Base-by-base conservation (phyloP, 1,140 invertebrate species). In the Alviniconcha marisindica region DNA sequence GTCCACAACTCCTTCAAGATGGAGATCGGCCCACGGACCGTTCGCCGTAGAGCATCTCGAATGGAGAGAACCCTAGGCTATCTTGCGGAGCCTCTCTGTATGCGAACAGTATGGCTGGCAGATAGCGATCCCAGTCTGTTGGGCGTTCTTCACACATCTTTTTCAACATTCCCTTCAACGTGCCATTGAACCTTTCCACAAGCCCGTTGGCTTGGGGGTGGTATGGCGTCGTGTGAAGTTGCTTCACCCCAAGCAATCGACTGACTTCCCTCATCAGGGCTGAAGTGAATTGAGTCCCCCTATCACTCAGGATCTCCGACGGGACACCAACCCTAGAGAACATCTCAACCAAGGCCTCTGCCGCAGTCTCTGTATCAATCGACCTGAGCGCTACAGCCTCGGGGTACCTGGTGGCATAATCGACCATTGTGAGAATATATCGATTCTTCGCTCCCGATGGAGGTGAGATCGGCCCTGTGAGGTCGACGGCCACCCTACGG, bases 311-410 rank as follows among this genome's bases (percentile, higher is more conserved):
- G 15, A 85, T 77, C 63, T 88, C 89, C 66, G 88, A 51, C 28
- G 92, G 93, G 66, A 93, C 84, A n/a, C 93, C 94, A 80, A 93
- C 87, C 63, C 88, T 86, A 4, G 86, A 82, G 87, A 94, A 94
- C 7, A 93, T 83, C 2, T 51, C 76, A 12, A 83, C 10, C 33
- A 85, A 60, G 1, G 83, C 87, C 54, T 88, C 85, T 1, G 83
- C 82, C 14, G 85, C 85, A 10, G 73, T 83, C 60, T 83, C 83
- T 4, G 81, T 83, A 0, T 84, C 78, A 1, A 88, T 84, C 7
- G 33, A 74, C 0, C 60, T 28, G n/a, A 87, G 24, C 28, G 87
- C 76, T 14, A 84, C 79, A 12, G 83, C 83, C 36, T 85, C 84
- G 7, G 85, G 74, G 44, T 84, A 86, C 1, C 82, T 63, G 0